These are phyloP conservation scores for Busseola fusca DNA, from an alignment of 2,888 invertebrate genomes.

Conservation along the genomic window DNA sequence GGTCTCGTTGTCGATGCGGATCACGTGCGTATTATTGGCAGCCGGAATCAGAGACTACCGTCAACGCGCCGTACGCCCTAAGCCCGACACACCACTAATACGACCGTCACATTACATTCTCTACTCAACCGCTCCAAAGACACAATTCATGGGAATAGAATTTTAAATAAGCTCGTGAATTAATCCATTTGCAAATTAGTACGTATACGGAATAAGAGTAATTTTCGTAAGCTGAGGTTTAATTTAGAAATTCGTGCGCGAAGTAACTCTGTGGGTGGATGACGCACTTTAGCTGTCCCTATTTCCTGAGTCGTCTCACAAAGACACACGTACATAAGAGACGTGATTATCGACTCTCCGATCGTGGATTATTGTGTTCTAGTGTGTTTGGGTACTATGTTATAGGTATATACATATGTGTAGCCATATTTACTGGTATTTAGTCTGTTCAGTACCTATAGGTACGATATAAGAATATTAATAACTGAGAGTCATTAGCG, in stretches of 20 bases:
- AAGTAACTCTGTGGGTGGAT: slow-evolving; percentile 55
- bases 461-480: not conserved
- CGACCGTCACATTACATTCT: slow-evolving; percentile 44
- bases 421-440: not conserved
- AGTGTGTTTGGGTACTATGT: slow-evolving; percentile 65
- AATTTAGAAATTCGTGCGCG: slow-evolving; percentile 33
- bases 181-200: slow-evolving; percentile 53
- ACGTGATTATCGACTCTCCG: slow-evolving; percentile 76
- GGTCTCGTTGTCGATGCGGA: slow-evolving; percentile 70
- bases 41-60: slow-evolving; percentile 79
- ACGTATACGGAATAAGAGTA: slow-evolving; percentile 19
- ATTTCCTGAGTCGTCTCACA: slow-evolving; percentile 67
- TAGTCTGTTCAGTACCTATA: not conserved
- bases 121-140: slow-evolving; percentile 24
- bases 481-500: not conserved
- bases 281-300: slow-evolving; percentile 54
- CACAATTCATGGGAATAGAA: slow-evolving; percentile 39
- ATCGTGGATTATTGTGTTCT: slow-evolving; percentile 74
- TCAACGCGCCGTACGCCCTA: slow-evolving; percentile 72
- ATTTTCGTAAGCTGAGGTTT: slow-evolving; percentile 40
- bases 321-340: slow-evolving; percentile 74
- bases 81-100: slow-evolving; percentile 62
- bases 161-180: slow-evolving; percentile 44
- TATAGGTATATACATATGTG: slow-evolving; percentile 32
- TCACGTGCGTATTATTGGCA: slow-evolving; percentile 87